Percentiles rank a stretch among this genome's conserved stretches.
Conservation (phyloP, 2,888 invertebrate species). For the Sarcophaga variegata region DNA sequence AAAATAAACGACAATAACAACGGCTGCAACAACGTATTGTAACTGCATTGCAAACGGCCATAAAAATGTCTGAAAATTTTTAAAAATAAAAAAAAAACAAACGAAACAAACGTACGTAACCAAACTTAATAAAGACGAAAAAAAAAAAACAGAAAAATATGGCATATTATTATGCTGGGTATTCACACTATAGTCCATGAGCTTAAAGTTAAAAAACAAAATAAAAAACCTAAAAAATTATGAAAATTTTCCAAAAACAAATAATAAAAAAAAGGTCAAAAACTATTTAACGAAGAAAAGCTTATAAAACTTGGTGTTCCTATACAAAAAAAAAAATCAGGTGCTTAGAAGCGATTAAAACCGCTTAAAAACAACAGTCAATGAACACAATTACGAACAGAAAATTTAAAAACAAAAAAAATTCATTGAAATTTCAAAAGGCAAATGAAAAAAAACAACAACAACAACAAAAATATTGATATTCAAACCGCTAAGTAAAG, state of each 20-base stretch:
- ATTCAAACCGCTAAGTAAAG: conserved; percentile 52
- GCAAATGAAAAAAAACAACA: conserved; percentile 12
- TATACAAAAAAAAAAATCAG: conserved; percentile 26
- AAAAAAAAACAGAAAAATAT: conserved; percentile 16
- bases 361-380: conserved; percentile 16
- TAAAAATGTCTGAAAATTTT: conserved; percentile 11
- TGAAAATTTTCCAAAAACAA: not conserved
- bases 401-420: conserved; percentile 29
- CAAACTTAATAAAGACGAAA: conserved; percentile 12
- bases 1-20: not conserved
- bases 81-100: conserved; percentile 13
- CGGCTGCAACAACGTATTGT: not conserved
- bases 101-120: not conserved
- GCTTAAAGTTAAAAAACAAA: conserved; percentile 23
- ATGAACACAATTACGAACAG: conserved; percentile 5
- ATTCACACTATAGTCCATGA: not conserved
- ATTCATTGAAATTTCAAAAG: not conserved
- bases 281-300: conserved; percentile 31
- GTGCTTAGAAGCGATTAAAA: conserved; percentile 51
- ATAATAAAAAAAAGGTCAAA: conserved; percentile 41
- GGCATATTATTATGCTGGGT: conserved; percentile 21
- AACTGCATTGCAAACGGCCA: not conserved
- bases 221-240: not conserved
- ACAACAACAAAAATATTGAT: conserved; percentile 44
- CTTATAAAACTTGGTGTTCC: conserved; percentile 14